Base-by-base conservation (phyloP, 2,888 invertebrate genomes). In the Harpalus rufipes region DNA sequence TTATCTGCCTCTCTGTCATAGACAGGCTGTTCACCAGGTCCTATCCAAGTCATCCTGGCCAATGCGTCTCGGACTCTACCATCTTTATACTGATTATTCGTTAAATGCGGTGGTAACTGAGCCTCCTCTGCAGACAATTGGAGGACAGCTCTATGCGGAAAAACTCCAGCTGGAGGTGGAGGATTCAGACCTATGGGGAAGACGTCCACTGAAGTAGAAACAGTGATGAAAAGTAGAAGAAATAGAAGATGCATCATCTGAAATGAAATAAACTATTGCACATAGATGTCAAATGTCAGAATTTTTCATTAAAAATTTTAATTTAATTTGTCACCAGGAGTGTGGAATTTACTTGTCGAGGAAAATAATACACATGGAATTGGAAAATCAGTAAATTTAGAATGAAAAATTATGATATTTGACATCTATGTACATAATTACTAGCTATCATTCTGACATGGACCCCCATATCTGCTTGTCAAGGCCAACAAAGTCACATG, bases 1-100 rank as follows among this genome's bases (percentile, higher is more conserved):
- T 92, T 91, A 87, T 94, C 93, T 1, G 94, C 92, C 86, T 94
- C 93, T 39, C 94, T 91, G 65, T 93, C 92, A 3, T 18, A 92
- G 2, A 94, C 94, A 89, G 92, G 90, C 86, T 91, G 91, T 89
- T 95, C 94, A 51, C 94, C 94, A 12, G 93, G 92, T 72, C 93
- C 94, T 85, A 94, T 91, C 90, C 94, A 92, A 87, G 94, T 94
- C 56, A 92, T 92, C 74, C 93, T 89, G 0, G 93, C 93, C 25
- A 63, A 21, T 1, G 63, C 63, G 0, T 63, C 10, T 1, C 63
- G 16, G 8, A 63, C 21, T 12, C 63, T 63, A 3, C 18, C 10
- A 10, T 94, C 93, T 87, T 92, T 92, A 80, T 94, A 92, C 32
- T 94, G 94, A 0, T 92, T 93, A 88, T 93, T 94, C 83, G 92